Conservation (phyloP, 2,113 vertebrate species). For the Oenanthe melanoleuca region DNA sequence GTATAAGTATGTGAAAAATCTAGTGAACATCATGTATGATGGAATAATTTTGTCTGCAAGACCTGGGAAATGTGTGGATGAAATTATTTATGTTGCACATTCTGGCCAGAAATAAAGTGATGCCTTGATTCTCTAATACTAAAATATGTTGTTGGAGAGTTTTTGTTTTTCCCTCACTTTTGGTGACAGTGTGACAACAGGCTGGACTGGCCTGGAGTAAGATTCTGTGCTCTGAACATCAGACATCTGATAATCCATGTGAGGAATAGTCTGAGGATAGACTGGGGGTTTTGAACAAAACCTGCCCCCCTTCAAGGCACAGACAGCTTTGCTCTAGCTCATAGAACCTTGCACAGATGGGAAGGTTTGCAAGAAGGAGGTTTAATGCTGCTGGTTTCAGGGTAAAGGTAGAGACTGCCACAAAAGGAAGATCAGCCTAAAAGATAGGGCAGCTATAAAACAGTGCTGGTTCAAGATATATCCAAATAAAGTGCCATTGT, state of each 20-base stretch:
- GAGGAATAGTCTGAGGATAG: background rate
- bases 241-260: background rate
- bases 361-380: background rate
- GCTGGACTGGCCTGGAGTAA: background rate
- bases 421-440: background rate
- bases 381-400: background rate
- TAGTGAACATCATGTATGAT: background rate
- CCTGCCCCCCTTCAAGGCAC: background rate
- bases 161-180: background rate
- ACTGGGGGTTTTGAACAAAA: background rate
- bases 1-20: background rate
- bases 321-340: background rate
- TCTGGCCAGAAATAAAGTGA: background rate
- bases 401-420: background rate
- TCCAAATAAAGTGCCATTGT: background rate
- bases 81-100: background rate
- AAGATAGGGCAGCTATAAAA: rapidly evolving
- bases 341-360: background rate
- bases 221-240: background rate
- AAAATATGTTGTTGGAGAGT: background rate
- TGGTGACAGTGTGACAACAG: background rate
- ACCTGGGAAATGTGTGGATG: rapidly evolving
- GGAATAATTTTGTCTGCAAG: background rate
- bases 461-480: background rate
- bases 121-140: background rate